Percentiles rank a stretch among this genome's conserved stretches.
These are phyloP conservation scores for Mohoua ochrocephala DNA, from an alignment of 2,113 vertebrate genomes.

Conservation along the genomic window DNA sequence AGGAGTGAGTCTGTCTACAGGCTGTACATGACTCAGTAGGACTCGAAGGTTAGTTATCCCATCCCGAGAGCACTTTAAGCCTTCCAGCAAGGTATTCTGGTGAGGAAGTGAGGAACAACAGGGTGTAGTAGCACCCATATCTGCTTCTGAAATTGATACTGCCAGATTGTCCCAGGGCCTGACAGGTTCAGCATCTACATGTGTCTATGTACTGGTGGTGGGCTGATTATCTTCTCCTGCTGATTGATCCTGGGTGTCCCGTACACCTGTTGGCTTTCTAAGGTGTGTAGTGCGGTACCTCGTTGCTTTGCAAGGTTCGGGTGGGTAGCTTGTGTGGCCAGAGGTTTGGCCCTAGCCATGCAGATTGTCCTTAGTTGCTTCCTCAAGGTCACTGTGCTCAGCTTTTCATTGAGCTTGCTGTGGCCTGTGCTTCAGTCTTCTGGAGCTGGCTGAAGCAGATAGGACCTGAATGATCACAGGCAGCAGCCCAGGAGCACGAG, in stretches of 20 bases:
- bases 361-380: neutral
- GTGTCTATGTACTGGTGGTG: accelerated
- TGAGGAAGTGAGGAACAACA: neutral
- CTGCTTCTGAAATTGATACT: neutral
- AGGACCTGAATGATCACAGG: neutral
- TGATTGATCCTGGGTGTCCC: neutral
- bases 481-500: neutral
- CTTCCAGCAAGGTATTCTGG: neutral
- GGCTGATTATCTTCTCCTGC: neutral
- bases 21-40: neutral
- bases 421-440: neutral
- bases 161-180: neutral
- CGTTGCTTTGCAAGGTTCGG: neutral
- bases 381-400: neutral
- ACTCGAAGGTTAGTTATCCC: neutral
- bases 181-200: neutral
- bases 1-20: neutral
- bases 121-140: neutral
- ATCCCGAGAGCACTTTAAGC: neutral
- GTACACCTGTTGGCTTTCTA: neutral
- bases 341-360: neutral
- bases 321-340: neutral
- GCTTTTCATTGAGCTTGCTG: neutral
- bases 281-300: neutral
- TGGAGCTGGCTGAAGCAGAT: neutral